phyloP scores from a whole-genome alignment of 2,113 vertebrate genomes.

The Illadopsis cleaveri region DNA sequence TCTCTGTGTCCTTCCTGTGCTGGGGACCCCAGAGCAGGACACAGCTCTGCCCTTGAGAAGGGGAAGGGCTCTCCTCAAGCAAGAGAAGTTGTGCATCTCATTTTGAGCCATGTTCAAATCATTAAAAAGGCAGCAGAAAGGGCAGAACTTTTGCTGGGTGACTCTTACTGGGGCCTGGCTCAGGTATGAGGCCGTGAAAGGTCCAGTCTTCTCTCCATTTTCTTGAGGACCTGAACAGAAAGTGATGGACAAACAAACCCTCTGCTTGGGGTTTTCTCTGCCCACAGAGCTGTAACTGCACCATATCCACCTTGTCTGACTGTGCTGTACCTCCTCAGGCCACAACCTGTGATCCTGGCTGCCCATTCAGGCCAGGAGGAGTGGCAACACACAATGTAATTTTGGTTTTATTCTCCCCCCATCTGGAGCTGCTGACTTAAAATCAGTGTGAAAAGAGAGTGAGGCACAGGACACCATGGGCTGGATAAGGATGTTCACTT shows the following conservation, averaged over 20 bases:
- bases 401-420: background rate
- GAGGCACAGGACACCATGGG: background rate
- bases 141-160: background rate
- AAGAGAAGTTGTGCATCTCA: background rate
- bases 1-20: background rate
- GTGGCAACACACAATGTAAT: fast-evolving
- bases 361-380: background rate
- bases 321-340: background rate
- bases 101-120: background rate
- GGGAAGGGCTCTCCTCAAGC: background rate
- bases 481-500: background rate
- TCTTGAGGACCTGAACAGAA: background rate
- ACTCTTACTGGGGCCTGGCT: background rate
- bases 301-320: background rate
- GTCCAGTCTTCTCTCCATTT: background rate
- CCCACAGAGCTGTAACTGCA: background rate
- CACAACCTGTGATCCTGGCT: background rate
- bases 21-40: background rate
- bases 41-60: background rate
- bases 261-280: background rate
- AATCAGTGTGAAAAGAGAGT: background rate
- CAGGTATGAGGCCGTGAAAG: background rate
- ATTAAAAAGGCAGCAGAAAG: background rate
- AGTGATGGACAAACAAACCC: background rate
- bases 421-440: background rate